These are phyloP conservation scores for Hemitrygon akajei DNA, from an alignment of 2,797 vertebrate genomes.

Conservation along the genomic window DNA sequence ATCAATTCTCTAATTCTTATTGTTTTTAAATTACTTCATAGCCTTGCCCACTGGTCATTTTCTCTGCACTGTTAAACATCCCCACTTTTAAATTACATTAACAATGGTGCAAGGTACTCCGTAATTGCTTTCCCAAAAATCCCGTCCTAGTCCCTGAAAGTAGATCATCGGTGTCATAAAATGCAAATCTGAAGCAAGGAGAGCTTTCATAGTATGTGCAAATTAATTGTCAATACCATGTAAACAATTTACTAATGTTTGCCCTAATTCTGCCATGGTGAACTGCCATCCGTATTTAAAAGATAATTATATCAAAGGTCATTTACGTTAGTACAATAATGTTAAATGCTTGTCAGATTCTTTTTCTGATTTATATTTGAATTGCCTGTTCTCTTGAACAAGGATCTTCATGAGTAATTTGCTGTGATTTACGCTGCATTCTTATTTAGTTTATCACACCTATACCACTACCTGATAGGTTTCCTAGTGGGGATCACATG, in stretches of 20 bases:
- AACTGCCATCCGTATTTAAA: background rate
- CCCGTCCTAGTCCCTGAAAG: background rate
- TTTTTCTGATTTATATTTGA: background rate
- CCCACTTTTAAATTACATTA: too few species aligned
- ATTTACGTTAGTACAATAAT: background rate
- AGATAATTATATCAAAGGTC: background rate
- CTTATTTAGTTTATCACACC: background rate
- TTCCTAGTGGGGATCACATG: background rate
- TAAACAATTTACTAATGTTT: background rate
- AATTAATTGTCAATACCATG: background rate
- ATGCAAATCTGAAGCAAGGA: background rate
- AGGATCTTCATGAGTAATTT: background rate
- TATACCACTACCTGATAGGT: background rate
- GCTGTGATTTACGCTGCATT: background rate
- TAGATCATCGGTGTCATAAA: background rate
- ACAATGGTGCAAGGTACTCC: too few species aligned
- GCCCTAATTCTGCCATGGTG: background rate
- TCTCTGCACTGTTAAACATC: too few species aligned
- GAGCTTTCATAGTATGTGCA: background rate
- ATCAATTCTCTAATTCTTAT: too few species aligned
- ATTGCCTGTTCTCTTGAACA: background rate
- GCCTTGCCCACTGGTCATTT: too few species aligned
- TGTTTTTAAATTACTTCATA: too few species aligned
- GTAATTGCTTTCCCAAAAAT: too few species aligned
- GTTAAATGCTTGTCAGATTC: background rate